Base-by-base conservation (phyloP, 1,140 invertebrate genomes). In the Nephotettix cincticeps region DNA sequence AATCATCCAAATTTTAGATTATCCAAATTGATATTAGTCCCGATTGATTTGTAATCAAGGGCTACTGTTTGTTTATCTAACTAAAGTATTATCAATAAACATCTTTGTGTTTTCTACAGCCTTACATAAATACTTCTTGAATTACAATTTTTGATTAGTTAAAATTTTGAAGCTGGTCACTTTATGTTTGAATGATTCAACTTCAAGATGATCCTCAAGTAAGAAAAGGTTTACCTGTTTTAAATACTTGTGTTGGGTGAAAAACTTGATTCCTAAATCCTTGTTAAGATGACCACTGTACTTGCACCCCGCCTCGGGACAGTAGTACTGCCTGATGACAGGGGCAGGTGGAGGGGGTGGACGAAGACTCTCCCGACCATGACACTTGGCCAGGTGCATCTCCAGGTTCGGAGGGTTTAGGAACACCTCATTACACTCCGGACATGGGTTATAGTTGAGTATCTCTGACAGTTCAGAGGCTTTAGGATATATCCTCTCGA, bases 211-310 rank as follows among this genome's bases (percentile, higher is more conserved):
- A n/a, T n/a, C n/a, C n/a, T n/a, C n/a, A n/a, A n/a, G n/a, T n/a
- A n/a, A n/a, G n/a, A n/a, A n/a, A n/a, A n/a, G n/a, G n/a, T 23
- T 14, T 6, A 67, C 64, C 40, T 67, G 64, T 67, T 67, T 67
- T 23, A 67, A 43, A 67, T 67, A 67, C 30, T 67, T 67, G 27
- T 67, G 64, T 21, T 67, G 64, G 19, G n/a, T 67, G 36, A 67
- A 67, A 21, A 45, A 67, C 23, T 43, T 40, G 30, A 67, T 17
- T 9, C 40, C 64, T 11, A 43, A 25, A 1, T 40, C 64, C 6
- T 43, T n/a, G 3, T 27, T 27, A 1, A 43, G 14, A 27, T 19
- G 32, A 4, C 30, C 28, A 23, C 32, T 67, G 30, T 67, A 67
- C 64, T 67, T 67, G 64, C 64, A 67, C 9, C 64, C 64, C n/a